phyloP scores from a whole-genome alignment of 53 echinoderm and acorn worm genomes.

The Mesocentrotus franciscanus region DNA sequence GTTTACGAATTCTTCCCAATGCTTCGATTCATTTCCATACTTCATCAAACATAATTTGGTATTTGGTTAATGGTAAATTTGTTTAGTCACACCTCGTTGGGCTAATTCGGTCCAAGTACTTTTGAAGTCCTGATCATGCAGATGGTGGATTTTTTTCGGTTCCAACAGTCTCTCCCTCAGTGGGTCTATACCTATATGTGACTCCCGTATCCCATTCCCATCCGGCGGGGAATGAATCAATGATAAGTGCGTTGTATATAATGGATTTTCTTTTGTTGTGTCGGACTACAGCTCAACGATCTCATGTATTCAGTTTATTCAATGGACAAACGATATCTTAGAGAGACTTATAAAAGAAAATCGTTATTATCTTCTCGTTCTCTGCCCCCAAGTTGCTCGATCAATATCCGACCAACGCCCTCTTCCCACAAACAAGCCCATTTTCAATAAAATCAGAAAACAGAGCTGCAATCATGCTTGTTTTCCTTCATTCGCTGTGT shows the following conservation, averaged over 20 bases:
- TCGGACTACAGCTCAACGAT: not conserved
- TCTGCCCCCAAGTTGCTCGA: not conserved
- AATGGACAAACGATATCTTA: not conserved
- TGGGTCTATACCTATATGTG: no score
- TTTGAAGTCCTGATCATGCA: not conserved
- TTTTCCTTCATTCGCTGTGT: no score
- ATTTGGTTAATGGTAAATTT: no score
- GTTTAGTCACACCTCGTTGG: not conserved
- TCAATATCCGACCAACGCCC: not conserved
- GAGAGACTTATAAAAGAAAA: conserved; percentile 1
- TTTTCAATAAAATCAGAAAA: no score
- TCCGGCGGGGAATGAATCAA: not conserved
- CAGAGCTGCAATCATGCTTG: no score
- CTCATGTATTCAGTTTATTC: not conserved
- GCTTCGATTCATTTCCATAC: not conserved
- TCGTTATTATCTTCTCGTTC: not conserved
- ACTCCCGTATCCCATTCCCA: not conserved
- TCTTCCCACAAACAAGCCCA: no score
- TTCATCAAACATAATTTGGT: not conserved
- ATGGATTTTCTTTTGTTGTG: not conserved
- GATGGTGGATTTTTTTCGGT: no score
- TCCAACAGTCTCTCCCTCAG: no score
- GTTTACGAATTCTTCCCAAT: not conserved
- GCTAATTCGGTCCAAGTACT: not conserved
- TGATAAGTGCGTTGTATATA: not conserved